A percentile compares a stretch with the other conserved stretches of the same genome.
Conservation (phyloP, 23 tunicate genomes). For the Ascidia mentula region DNA sequence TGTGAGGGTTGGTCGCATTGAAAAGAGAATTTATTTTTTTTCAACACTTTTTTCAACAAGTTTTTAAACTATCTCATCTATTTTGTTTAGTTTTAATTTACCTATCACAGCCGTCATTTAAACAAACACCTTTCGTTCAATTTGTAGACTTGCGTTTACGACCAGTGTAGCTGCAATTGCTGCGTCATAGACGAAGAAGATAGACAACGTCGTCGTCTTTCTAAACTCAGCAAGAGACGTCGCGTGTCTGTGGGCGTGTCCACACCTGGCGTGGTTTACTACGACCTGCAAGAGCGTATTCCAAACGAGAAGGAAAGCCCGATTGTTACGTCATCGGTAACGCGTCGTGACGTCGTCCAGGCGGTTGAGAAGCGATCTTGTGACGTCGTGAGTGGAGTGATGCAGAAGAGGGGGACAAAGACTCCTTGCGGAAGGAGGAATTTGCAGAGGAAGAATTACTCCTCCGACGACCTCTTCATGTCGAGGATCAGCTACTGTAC, state of each 20-base stretch:
- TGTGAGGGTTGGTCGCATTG: too few species aligned
- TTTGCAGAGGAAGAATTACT: conserved; percentile 24
- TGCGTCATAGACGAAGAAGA: not conserved
- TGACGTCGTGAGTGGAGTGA: not conserved
- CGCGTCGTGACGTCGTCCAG: conserved; percentile 14
- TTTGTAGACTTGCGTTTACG: not conserved
- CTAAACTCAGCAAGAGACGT: conserved; percentile 17
- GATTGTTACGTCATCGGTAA: not conserved
- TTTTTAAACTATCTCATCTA: too few species aligned
- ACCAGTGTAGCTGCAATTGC: not conserved
- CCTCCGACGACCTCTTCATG: conserved; percentile 14
- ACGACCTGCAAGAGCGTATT: not conserved
- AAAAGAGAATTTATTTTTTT: too few species aligned
- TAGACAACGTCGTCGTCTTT: conserved; percentile 13
- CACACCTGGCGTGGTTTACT: not conserved
- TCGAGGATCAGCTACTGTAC: conserved; percentile 21
- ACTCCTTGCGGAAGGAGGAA: conserved; percentile 32
- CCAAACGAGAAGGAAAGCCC: not conserved
- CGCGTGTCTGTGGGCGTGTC: conserved; percentile 7
- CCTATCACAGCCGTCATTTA: too few species aligned
- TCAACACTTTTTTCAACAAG: too few species aligned
- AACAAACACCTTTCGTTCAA: too few species aligned
- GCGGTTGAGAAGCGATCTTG: conserved; percentile 20
- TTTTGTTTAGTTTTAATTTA: too few species aligned
- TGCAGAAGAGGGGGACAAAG: conserved; percentile 22